These are phyloP conservation scores for Brachionichthys hirsutus DNA, from an alignment of 2,113 vertebrate species.

Conservation along the genomic window DNA sequence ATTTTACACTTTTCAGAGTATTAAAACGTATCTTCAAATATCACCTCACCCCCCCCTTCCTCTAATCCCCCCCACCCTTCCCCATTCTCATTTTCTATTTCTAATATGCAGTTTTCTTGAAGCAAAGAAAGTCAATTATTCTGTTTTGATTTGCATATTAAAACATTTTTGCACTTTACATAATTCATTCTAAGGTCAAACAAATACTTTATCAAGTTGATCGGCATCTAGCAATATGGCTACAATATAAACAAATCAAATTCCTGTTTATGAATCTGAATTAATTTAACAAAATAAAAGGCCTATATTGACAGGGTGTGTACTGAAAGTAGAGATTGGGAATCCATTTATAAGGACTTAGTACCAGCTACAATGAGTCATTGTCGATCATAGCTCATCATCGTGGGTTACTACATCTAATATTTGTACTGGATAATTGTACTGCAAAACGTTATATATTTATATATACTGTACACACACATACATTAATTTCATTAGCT, in stretches of 20 bases:
- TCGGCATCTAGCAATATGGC: background rate
- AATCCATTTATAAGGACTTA: no score
- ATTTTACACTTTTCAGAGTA: background rate
- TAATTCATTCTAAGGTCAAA: conserved; percentile 4
- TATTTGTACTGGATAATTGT: background rate
- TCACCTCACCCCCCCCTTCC: background rate
- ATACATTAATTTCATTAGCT: no score
- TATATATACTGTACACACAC: no score
- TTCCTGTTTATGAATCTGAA: background rate
- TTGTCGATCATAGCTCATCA: no score
- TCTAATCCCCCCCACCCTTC: background rate
- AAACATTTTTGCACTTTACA: background rate
- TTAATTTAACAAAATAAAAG: conserved; percentile 2
- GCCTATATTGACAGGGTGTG: background rate
- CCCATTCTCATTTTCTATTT: background rate
- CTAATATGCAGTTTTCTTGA: background rate
- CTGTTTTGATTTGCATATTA: background rate
- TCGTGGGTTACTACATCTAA: no score
- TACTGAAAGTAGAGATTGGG: no score
- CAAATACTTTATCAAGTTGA: background rate
- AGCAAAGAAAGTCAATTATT: background rate
- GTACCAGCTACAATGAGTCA: no score
- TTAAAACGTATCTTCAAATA: background rate
- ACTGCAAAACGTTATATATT: no score
- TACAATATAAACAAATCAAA: no score